phyloP scores from a whole-genome alignment of 2,888 invertebrate genomes.

The Liposcelis brunnea region DNA sequence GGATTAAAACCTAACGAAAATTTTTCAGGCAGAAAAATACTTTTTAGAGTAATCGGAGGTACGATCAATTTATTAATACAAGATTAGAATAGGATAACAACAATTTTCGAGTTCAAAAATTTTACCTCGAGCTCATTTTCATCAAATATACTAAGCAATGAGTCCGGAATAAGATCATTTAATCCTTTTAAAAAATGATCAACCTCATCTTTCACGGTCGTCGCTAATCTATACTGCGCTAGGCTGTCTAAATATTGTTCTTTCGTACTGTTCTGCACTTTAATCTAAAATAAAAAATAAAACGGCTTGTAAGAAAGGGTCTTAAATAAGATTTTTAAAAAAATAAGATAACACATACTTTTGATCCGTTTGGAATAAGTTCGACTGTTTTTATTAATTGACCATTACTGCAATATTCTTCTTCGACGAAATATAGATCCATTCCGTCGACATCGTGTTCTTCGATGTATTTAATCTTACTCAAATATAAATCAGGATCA shows the following conservation, averaged over 20 bases:
- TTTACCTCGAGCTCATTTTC: constrained; percentile 86
- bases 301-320: constrained; percentile 6
- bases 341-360: constrained; percentile 39
- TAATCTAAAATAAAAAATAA: constrained; percentile 19
- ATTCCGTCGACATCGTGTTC: constrained; percentile 74
- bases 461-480: constrained; percentile 83
- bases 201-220: constrained; percentile 63
- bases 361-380: constrained; percentile 65
- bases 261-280: constrained; percentile 59
- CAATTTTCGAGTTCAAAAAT: no score
- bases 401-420: constrained; percentile 65
- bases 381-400: constrained; percentile 58
- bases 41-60: no score
- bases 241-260: constrained; percentile 71
- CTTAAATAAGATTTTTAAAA: constrained; percentile 33
- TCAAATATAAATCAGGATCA: constrained; percentile 80
- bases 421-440: constrained; percentile 77
- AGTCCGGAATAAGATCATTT: constrained; percentile 80
- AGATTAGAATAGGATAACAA: no score
- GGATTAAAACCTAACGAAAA: constrained; percentile 1
- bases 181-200: constrained; percentile 81
- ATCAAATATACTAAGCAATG: constrained; percentile 84
- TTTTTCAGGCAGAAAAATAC: constrained; percentile 1
- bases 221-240: constrained; percentile 75
- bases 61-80: no score